Base-by-base conservation (phyloP, 1,140 invertebrate species). In the Coptotermes formosanus region DNA sequence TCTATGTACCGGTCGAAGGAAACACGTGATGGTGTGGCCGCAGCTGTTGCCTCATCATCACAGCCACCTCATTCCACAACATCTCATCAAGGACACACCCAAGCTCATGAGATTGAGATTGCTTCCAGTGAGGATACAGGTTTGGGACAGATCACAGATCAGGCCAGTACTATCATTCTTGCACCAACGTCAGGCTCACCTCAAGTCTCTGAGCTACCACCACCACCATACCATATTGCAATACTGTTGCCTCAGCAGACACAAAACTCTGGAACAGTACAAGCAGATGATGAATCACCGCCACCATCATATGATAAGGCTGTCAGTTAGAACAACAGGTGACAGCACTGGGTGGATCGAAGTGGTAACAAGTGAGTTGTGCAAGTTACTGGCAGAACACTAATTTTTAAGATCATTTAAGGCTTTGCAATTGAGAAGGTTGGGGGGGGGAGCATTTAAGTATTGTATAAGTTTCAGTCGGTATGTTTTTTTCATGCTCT, bases 181-280 rank as follows among this genome's bases (percentile, higher is more conserved):
- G 7, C 44, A n/a, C 81, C 84, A 91, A 92, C 3, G 88, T 93
- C 84, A 93, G 92, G 87, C 90, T 92, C 88, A 87, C 3, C 87
- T 52, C 90, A 88, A 48, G 64, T 69, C 21, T 82, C 87, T 38
- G 88, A 88, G 16, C 83, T 84, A 7, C 91, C 92, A 32, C 94
- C 94, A 30, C 94, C 94, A 16, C 94, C 94, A 11, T 94, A 94
- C 91, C 94, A 94, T 89, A 94, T 94, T 90, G 94, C 94, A 14
- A 93, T 94, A 85, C 91, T 94, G 83, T 92, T 95, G 88, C 94
- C 94, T 21, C 91, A 92, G 82, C 90, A 91, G 38, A 88, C 90
- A 87, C 45, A 16, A 21, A 44, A 44, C 48, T 12, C 38, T 7
- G 64, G 38, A 12, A 32, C 82, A 11, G 25, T 69, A 21, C 85